Conservation (phyloP, 2,113 vertebrate genomes). For the Parus major region DNA sequence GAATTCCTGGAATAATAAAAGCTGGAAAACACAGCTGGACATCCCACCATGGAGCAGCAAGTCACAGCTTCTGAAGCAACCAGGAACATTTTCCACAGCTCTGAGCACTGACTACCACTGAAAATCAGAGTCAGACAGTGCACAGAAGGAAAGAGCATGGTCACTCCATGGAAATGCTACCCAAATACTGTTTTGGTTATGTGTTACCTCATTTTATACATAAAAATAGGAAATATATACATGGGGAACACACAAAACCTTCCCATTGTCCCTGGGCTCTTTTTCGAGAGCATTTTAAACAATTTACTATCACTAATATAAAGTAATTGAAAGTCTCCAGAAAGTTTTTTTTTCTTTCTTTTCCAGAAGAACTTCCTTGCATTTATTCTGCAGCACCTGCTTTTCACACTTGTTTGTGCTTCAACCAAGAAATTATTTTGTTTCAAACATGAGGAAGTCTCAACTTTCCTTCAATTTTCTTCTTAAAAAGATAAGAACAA, state of each 20-base stretch:
- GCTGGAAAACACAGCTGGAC: background rate
- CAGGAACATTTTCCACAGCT: background rate
- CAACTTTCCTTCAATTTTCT: background rate
- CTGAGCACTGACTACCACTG: background rate
- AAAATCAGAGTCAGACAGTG: background rate
- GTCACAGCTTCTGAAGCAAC: background rate
- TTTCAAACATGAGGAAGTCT: background rate
- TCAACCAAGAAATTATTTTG: background rate
- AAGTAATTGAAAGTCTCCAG: constrained; percentile 52
- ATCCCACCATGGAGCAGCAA: background rate
- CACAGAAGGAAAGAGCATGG: background rate
- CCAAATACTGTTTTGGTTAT: background rate
- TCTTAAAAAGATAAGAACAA: background rate
- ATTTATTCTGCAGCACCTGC: constrained; percentile 19
- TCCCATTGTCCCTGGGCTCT: background rate
- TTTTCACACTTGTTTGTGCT: constrained; percentile 12
- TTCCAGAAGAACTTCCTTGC: constrained; percentile 12
- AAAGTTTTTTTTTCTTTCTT: background rate
- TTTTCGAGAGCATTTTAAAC: constrained; percentile 48
- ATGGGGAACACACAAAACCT: background rate
- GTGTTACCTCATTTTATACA: background rate
- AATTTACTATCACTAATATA: constrained; percentile 54
- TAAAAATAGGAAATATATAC: background rate
- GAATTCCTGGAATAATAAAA: background rate
- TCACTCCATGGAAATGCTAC: background rate